A percentile compares a stretch with the other conserved stretches of the same genome.
Evolutionary conservation across 2,888 invertebrate species (phyloP).

Genomic region (Galerucella nymphaeae): DNA sequence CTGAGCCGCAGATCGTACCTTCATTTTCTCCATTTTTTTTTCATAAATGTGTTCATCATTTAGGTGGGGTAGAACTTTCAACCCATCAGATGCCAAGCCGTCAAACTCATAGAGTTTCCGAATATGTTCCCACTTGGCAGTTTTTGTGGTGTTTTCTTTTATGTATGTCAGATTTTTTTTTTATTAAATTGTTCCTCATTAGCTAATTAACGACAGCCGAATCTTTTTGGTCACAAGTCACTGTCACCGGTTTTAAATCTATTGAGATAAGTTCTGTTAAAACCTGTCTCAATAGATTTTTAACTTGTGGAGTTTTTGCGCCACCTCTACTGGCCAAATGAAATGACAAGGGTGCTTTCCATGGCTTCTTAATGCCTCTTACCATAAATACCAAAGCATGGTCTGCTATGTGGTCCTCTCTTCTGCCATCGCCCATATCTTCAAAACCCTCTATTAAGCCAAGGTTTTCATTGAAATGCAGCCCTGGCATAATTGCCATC

Average conservation of each 20-base stretch:
- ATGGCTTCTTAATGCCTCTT: too few species aligned
- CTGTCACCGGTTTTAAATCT: slow-evolving; percentile 34
- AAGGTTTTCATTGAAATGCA: too few species aligned
- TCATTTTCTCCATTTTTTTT: slow-evolving; percentile 28
- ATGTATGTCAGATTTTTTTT: too few species aligned
- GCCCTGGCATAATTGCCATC: too few species aligned
- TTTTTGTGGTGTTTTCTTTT: slow-evolving; percentile 18
- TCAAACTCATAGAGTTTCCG: slow-evolving; percentile 24
- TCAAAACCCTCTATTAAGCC: too few species aligned
- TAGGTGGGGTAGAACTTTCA: slow-evolving; percentile 25
- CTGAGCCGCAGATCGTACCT: too few species aligned
- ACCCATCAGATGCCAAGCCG: slow-evolving; percentile 21
- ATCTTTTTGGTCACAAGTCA: slow-evolving; percentile 1
- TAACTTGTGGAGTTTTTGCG: slow-evolving; percentile 32
- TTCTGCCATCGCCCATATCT: too few species aligned
- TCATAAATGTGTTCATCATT: slow-evolving; percentile 33
- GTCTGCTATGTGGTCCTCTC: too few species aligned
- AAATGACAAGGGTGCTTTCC: slow-evolving; percentile 29
- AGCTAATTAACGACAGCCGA: slow-evolving; percentile 23
- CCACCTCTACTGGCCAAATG: slow-evolving; percentile 29
- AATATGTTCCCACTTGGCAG: slow-evolving; percentile 34
- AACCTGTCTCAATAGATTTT: slow-evolving; percentile 24
- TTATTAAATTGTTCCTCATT: slow-evolving; percentile 2
- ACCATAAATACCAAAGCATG: too few species aligned
- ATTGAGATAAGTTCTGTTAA: slow-evolving; percentile 24